phyloP scores from a whole-genome alignment of 92 coral and sea anemone genomes.

The Epizoanthus rinbou region DNA sequence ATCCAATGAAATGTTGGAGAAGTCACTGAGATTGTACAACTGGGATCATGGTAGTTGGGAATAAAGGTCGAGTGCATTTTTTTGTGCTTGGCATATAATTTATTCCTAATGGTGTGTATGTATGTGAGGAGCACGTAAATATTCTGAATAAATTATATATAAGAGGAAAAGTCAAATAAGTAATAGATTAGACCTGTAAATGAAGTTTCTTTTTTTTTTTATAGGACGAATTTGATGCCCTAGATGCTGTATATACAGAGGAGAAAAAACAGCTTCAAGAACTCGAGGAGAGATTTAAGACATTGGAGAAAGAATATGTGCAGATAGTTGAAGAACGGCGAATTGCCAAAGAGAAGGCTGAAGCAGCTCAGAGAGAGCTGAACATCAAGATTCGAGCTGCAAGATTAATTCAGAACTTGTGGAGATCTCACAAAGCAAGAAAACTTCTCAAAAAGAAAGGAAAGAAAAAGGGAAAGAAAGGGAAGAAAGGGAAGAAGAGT shows the following conservation, averaged over 20 bases:
- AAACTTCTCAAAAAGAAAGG: conserved; percentile 87
- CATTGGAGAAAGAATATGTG: conserved; percentile 85
- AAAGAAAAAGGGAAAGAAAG: conserved; percentile 79
- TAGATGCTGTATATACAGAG: conserved; percentile 89
- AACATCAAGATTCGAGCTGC: conserved; percentile 96
- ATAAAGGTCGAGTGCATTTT: too few species aligned
- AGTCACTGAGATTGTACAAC: too few species aligned
- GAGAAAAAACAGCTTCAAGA: conserved; percentile 95
- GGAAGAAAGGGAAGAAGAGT: conserved; percentile 77
- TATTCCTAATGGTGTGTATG: too few species aligned
- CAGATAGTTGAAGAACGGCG: conserved; percentile 86
- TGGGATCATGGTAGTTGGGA: too few species aligned
- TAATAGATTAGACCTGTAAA: background rate
- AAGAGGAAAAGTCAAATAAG: background rate
- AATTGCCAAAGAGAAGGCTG: conserved; percentile 95
- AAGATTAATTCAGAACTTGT: conserved; percentile 84
- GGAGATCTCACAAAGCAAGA: conserved; percentile 96
- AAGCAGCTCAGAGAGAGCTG: conserved; percentile 85
- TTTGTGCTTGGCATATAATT: too few species aligned
- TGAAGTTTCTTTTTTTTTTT: background rate
- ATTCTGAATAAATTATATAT: background rate
- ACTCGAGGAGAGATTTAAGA: conserved; percentile 92
- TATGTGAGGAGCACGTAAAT: too few species aligned
- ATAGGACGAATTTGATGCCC: conserved; percentile 95
- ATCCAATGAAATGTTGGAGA: too few species aligned